phyloP scores from a whole-genome alignment of 2,888 invertebrate species.

The Apomyelois bistriatella region DNA sequence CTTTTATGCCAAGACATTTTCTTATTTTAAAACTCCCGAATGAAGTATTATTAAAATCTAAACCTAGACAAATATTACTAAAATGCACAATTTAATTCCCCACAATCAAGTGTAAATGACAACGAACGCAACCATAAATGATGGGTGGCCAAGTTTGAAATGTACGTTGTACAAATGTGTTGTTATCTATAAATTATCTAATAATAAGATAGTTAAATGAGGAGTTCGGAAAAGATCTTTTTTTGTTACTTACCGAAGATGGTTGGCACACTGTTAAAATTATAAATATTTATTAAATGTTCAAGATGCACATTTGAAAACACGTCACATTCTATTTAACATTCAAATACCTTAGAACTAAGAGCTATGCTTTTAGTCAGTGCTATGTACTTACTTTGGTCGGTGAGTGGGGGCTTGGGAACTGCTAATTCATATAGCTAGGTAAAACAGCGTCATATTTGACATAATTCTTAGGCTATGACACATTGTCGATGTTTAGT shows the following conservation, averaged over 20 bases:
- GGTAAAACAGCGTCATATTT: constrained; percentile 33
- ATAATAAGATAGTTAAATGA: constrained; percentile 23
- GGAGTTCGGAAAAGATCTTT: not conserved
- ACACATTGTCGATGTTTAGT: constrained; percentile 64
- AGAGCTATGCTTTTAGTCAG: constrained; percentile 49
- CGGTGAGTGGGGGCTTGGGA: constrained; percentile 25
- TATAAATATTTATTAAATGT: constrained; percentile 30
- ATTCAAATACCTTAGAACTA: constrained; percentile 35
- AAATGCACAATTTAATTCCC: constrained; percentile 1
- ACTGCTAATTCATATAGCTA: constrained; percentile 34
- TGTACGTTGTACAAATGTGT: constrained; percentile 18
- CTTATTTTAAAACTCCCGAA: not conserved
- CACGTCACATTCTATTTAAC: constrained; percentile 35
- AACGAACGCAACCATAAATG: constrained; percentile 31
- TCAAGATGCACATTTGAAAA: constrained; percentile 42
- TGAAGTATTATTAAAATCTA: no score
- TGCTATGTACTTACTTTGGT: constrained; percentile 28
- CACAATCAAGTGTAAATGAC: constrained; percentile 21
- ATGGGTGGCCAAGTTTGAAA: constrained; percentile 20
- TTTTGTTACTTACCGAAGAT: not conserved
- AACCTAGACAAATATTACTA: not conserved
- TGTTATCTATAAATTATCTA: constrained; percentile 18
- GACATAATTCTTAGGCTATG: constrained; percentile 19
- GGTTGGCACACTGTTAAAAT: constrained; percentile 22
- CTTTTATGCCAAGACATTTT: not conserved